Conservation (phyloP, 2,113 vertebrate species). For the Mugil cephalus region DNA sequence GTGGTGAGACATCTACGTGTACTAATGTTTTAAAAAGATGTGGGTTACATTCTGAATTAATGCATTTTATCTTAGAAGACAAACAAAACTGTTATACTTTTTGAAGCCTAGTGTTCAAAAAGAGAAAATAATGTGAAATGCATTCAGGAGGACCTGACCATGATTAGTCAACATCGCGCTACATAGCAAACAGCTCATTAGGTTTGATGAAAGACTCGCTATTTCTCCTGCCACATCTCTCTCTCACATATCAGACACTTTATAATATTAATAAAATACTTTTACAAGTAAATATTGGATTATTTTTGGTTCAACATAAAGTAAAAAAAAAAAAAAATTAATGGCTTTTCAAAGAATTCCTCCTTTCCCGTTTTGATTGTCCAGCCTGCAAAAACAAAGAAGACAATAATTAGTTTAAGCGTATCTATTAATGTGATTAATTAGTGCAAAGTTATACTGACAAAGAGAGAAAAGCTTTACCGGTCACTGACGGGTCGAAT, state of each 20-base stretch:
- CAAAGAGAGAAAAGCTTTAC: slow-evolving; percentile 22
- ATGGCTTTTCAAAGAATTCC: slow-evolving; percentile 26
- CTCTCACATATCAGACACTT: slow-evolving; percentile 6
- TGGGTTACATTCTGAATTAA: slow-evolving; percentile 1
- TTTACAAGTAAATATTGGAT: slow-evolving; percentile 13
- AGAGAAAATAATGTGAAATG: neutral
- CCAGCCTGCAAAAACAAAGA: slow-evolving; percentile 25
- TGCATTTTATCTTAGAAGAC: neutral
- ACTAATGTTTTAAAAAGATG: slow-evolving; percentile 3
- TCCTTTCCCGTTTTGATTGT: slow-evolving; percentile 41
- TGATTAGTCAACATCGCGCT: slow-evolving; percentile 21
- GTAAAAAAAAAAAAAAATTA: slow-evolving; percentile 3
- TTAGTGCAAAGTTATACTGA: neutral
- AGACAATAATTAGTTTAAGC: neutral
- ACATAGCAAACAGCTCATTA: slow-evolving; percentile 8
- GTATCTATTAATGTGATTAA: neutral
- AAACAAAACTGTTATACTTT: slow-evolving; percentile 20
- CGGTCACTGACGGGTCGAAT: neutral
- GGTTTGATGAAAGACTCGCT: slow-evolving; percentile 6
- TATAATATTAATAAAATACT: slow-evolving; percentile 16
- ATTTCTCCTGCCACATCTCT: neutral
- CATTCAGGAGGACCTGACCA: neutral
- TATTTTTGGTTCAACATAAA: slow-evolving; percentile 16
- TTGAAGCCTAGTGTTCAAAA: slow-evolving; percentile 21
- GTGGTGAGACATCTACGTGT: slow-evolving; percentile 43